Percentiles rank a stretch among this genome's conserved stretches.
Conservation (phyloP, 1,140 invertebrate species). For the Temnothorax nylanderi region DNA sequence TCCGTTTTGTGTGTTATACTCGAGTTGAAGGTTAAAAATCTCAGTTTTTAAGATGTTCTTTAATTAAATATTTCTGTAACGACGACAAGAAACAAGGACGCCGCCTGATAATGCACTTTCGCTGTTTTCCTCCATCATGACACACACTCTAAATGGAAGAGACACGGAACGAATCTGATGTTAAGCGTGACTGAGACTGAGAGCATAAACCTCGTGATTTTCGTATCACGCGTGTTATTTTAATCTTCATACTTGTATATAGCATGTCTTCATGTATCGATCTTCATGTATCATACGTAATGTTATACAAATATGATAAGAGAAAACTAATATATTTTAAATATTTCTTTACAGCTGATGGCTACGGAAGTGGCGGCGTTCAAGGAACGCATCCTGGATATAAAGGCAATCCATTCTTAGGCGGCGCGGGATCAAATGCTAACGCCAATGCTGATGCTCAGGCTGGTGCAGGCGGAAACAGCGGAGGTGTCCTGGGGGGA, state of each 20-base stretch:
- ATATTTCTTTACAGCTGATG: conserved; percentile 46
- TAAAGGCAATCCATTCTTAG: conserved; percentile 62
- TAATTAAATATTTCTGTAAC: neutral
- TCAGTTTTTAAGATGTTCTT: neutral
- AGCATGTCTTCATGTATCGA: neutral
- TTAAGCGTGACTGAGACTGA: conserved; percentile 41
- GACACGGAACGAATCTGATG: neutral
- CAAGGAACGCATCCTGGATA: neutral
- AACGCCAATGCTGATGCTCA: conserved; percentile 60
- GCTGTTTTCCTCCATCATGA: neutral
- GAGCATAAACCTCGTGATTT: conserved; percentile 29
- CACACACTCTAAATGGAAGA: neutral
- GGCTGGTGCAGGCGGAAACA: neutral
- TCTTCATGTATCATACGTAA: neutral
- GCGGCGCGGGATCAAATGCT: neutral
- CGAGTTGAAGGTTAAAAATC: neutral
- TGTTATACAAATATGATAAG: too few species aligned
- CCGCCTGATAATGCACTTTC: neutral
- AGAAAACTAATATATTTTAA: neutral
- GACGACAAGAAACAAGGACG: neutral
- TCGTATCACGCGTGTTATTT: neutral
- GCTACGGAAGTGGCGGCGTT: neutral
- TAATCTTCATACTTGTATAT: neutral
- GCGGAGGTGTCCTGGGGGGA: neutral
- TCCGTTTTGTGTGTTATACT: neutral